phyloP scores from a whole-genome alignment of 1,140 invertebrate genomes.

The Heliothis subflexa region DNA sequence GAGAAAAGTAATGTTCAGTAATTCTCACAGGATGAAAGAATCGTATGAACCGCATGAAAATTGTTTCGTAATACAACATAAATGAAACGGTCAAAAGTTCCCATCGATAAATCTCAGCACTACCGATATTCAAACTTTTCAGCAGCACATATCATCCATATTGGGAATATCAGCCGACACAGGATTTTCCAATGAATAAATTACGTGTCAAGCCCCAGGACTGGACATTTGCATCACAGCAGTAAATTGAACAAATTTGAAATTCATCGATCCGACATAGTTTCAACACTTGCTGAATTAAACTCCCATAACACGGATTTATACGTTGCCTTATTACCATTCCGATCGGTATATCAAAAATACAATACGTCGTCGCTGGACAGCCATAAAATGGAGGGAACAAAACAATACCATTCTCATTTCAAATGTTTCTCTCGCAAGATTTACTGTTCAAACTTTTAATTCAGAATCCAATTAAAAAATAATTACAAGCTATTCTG shows the following conservation, averaged over 20 bases:
- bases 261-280: constrained; percentile 61
- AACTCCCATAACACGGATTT: constrained; percentile 38
- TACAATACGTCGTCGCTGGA: not conserved
- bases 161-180: constrained; percentile 36
- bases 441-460: not conserved
- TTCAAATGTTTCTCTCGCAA: not conserved
- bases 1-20: too few relatives aligned
- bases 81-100: too few relatives aligned
- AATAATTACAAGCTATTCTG: not conserved
- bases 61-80: too few relatives aligned
- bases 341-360: constrained; percentile 27
- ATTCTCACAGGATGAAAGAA: too few relatives aligned
- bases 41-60: too few relatives aligned
- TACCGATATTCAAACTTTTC: constrained; percentile 5
- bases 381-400: constrained; percentile 7
- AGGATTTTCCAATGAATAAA: constrained; percentile 70
- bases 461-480: not conserved
- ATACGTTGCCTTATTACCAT: constrained; percentile 24
- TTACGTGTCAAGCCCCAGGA: constrained; percentile 55
- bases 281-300: constrained; percentile 53
- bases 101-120: not conserved
- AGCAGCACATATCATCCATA: constrained; percentile 29
- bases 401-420: constrained; percentile 5
- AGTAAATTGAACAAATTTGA: constrained; percentile 72
- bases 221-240: constrained; percentile 62